Base-by-base conservation (phyloP, 2,113 vertebrate species). In the Alligator sinensis region DNA sequence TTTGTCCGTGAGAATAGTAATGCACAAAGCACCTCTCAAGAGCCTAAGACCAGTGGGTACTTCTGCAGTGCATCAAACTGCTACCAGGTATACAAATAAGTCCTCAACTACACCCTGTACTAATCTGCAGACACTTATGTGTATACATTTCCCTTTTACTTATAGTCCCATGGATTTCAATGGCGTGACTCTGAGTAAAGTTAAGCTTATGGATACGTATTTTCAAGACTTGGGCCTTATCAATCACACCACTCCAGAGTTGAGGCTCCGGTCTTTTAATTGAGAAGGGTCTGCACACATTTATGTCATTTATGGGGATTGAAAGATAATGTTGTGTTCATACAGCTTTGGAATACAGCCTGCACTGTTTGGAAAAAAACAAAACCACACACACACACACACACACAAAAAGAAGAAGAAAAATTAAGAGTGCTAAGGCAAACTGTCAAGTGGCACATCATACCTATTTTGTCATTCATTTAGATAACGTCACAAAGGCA, bases 251-350 rank as follows among this genome's bases (percentile, higher is more conserved):
- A 2, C 22, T 34, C 55, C 9, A n/a, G 76, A 62, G 27, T 63
- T 81, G 74, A 95, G 79, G 84, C 95, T 82, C 58, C 79, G 86
- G 58, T 74, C 2, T 0, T 30, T 88, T 94, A 81, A 85, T 4
- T 5, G 59, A 92, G 93, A 95, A 96, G 88, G 88, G 76, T 77
- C 93, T 92, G 55, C 64, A 77, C 55, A 90, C 85, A 14, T 93
- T 88, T 91, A 89, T 89, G 76, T 93, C 78, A 59, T 86, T 38
- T 34, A 90, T 91, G 95, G 97, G 97, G 96, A 85, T 91, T 92
- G 91, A 95, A 97, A 98, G 98, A 98, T 93, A 98, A 98, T 98
- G 98, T 98, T 98, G 98, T 97, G 98, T 96, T 97, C 91, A 97
- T 95, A 97, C 98, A 98, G 98, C 97, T 98, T 98, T 98, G 96